These are phyloP conservation scores for Mesaphorura yosii DNA, from an alignment of 1,140 invertebrate species.

Conservation along the genomic window DNA sequence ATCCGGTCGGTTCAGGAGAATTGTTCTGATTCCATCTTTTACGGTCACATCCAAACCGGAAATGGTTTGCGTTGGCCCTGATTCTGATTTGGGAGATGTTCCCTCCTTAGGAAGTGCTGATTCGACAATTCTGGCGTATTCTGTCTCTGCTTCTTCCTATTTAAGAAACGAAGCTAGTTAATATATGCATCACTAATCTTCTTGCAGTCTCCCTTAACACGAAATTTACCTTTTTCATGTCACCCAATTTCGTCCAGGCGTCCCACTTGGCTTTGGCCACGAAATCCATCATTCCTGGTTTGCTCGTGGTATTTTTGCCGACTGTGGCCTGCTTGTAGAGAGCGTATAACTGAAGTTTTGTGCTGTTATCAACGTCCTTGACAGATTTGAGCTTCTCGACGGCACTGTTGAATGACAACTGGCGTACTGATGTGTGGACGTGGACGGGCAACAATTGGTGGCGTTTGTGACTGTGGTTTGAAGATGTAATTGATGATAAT, in stretches of 20 bases:
- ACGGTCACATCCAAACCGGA: conserved; percentile 27
- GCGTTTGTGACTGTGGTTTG: too few species aligned
- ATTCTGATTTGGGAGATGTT: too few species aligned
- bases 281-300: conserved; percentile 51
- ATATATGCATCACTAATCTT: neutral
- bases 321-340: conserved; percentile 48
- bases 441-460: too few species aligned
- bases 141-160: conserved; percentile 24
- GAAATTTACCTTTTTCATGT: conserved; percentile 35
- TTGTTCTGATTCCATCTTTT: conserved; percentile 39
- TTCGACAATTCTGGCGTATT: conserved; percentile 19
- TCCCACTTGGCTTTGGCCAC: conserved; percentile 52
- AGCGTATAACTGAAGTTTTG: conserved; percentile 48
- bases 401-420: conserved; percentile 28
- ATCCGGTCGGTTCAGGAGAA: conserved; percentile 40
- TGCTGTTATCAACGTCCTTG: conserved; percentile 37
- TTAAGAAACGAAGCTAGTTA: too few species aligned
- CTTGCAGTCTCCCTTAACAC: neutral
- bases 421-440: too few species aligned
- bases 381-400: conserved; percentile 25
- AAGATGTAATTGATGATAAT: too few species aligned
- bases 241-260: conserved; percentile 46
- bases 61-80: too few species aligned
- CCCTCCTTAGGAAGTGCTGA: neutral
- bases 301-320: conserved; percentile 42